phyloP scores from a whole-genome alignment of 2,113 vertebrate genomes.

The Brienomyrus longianalis region DNA sequence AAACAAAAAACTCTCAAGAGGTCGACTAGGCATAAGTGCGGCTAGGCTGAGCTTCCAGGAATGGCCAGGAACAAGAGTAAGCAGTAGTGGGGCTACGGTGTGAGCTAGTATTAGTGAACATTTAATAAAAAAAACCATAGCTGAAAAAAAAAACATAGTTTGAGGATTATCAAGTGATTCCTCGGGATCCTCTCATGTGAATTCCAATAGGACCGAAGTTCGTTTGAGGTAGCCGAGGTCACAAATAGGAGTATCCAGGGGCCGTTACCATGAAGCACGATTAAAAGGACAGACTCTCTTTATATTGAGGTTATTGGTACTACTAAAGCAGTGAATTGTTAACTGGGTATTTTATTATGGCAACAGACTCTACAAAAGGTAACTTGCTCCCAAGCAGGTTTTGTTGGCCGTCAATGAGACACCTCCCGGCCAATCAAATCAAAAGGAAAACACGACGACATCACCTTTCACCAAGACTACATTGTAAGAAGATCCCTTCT shows the following conservation, averaged over 20 bases:
- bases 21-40: neutral
- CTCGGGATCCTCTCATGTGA: neutral
- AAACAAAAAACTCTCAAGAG: neutral
- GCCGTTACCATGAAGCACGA: neutral
- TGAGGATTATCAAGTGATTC: neutral
- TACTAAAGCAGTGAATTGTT: neutral
- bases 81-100: neutral
- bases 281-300: neutral
- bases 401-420: neutral
- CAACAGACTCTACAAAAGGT: neutral
- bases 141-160: neutral
- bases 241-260: neutral
- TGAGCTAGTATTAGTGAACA: neutral
- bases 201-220: neutral
- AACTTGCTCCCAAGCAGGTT: neutral
- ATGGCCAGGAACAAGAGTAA: neutral
- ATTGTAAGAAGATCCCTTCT: neutral
- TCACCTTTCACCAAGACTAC: neutral
- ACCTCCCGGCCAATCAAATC: neutral
- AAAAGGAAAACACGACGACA: neutral
- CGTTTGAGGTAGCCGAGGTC: neutral
- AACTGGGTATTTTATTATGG: neutral
- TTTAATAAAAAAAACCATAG: neutral
- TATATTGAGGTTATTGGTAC: neutral
- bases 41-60: neutral